Evolutionary conservation across 2,888 invertebrate species (phyloP).

Genomic region (Philereme vetulata): DNA sequence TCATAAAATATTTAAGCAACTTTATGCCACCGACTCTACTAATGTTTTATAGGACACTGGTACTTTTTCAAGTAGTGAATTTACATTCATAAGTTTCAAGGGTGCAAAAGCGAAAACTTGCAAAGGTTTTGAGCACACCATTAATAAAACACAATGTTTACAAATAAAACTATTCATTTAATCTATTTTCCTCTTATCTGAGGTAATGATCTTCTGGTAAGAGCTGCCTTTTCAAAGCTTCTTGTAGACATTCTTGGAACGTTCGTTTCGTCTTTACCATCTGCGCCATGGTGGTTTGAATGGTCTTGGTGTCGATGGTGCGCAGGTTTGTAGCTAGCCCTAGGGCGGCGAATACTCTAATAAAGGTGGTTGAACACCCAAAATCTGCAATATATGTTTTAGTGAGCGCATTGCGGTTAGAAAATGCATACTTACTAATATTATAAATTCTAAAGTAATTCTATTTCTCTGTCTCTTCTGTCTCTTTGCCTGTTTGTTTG

Average conservation of each 20-base stretch:
- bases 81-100: no score
- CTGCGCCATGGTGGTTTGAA: slow-evolving; percentile 85
- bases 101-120: no score
- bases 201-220: slow-evolving; percentile 80
- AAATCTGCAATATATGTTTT: slow-evolving; percentile 55
- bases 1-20: no score
- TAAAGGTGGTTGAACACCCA: slow-evolving; percentile 87
- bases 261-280: slow-evolving; percentile 82
- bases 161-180: slow-evolving; percentile 11
- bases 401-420: no score
- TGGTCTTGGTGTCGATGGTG: slow-evolving; percentile 85
- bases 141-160: neutral
- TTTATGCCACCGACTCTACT: no score
- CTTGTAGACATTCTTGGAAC: slow-evolving; percentile 82
- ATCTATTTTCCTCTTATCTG: slow-evolving; percentile 49
- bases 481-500: no score
- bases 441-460: no score
- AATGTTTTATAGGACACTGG: no score
- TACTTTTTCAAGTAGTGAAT: no score
- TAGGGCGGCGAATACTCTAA: slow-evolving; percentile 88
- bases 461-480: no score
- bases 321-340: slow-evolving; percentile 86
- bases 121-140: neutral
- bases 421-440: no score
- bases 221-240: slow-evolving; percentile 65